Evolutionary conservation across 2,888 invertebrate species (phyloP), one percentile per base, ranked within the genome.

Genomic region (Lumbricus terrestris): DNA sequence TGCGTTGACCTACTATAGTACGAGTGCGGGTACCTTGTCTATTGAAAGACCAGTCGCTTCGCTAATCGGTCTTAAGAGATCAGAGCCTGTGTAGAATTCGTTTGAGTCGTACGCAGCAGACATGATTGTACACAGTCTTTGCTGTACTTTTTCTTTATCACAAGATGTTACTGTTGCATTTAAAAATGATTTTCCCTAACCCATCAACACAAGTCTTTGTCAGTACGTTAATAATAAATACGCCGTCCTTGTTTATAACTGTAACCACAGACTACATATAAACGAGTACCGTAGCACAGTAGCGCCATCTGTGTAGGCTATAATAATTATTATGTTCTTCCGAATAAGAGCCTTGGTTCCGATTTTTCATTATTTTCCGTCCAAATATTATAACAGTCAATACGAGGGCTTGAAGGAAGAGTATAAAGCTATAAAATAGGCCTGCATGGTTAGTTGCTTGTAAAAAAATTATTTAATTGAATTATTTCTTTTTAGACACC

Each of bases 1-100:
- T 54, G 23, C 29, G 54, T 29, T 23, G 54, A 13, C 47, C 47
- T 18, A 47, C 54, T 5, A 29, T 3, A 3, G 23, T 29, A 54
- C 0, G n/a, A 69, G 69, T 69, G 11, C 29, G 69, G 13, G n/a
- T 40, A 92, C 92, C 92, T 92, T 91, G 82, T 92, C 92, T 34
- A 92, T 85, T 16, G 92, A 90, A 34, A 92, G 82, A 38, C 91
- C 90, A 38, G 88, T 54, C 8, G 85, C 82, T 18, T 92, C 85
- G 40, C 89, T 47, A 40, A 92, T 88, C 33, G 92, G 92, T 47
- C 89, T 38, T 35, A 92, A 89, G 37, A 92, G 82, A 47, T 89
- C 90, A 42, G 90, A 91, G 34, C 92, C 92, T 29, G 18, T 34
- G 37, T 88, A 90, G 54, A 90, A 54, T 37, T 90, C 88, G 88